A percentile compares a stretch with the other conserved stretches of the same genome.
These are phyloP conservation scores for Polyommatus icarus DNA, from an alignment of 2,888 invertebrate species.

Conservation along the genomic window DNA sequence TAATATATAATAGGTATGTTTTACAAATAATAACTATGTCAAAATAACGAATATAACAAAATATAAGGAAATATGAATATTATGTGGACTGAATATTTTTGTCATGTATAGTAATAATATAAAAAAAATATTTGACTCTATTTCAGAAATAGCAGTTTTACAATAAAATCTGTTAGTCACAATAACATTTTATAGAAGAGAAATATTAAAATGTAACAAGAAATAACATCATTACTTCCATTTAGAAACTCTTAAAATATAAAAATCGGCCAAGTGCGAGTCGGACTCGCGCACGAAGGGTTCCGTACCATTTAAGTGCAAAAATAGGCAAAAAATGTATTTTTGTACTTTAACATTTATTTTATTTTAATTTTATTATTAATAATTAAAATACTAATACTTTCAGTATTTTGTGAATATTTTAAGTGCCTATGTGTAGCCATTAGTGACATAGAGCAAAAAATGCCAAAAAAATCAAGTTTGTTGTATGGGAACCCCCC, in stretches of 20 bases:
- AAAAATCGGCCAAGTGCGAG: too few relatives aligned
- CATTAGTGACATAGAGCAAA: too few relatives aligned
- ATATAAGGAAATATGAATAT: conserved; percentile 6
- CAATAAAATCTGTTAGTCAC: conserved; percentile 5
- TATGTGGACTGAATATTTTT: neutral
- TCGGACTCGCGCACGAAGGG: too few relatives aligned
- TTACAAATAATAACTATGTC: conserved; percentile 8
- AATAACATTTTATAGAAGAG: conserved; percentile 24
- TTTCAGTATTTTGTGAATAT: too few relatives aligned
- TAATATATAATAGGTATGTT: neutral
- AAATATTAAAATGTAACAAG: conserved; percentile 22
- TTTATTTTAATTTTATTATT: too few relatives aligned
- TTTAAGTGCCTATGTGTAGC: too few relatives aligned
- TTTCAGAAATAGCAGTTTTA: conserved; percentile 36
- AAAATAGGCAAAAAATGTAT: too few relatives aligned
- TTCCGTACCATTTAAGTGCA: too few relatives aligned
- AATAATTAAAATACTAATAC: too few relatives aligned
- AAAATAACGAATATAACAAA: conserved; percentile 5
- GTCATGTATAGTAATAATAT: neutral
- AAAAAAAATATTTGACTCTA: neutral
- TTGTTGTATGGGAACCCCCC: too few relatives aligned
- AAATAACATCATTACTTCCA: conserved; percentile 39
- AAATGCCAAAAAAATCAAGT: too few relatives aligned
- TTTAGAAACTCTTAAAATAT: conserved; percentile 34
- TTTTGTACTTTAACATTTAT: too few relatives aligned